Evolutionary conservation across 1,140 invertebrate species (phyloP), one percentile per base, ranked within the genome.

Genomic region (Drosophila murphyi): DNA sequence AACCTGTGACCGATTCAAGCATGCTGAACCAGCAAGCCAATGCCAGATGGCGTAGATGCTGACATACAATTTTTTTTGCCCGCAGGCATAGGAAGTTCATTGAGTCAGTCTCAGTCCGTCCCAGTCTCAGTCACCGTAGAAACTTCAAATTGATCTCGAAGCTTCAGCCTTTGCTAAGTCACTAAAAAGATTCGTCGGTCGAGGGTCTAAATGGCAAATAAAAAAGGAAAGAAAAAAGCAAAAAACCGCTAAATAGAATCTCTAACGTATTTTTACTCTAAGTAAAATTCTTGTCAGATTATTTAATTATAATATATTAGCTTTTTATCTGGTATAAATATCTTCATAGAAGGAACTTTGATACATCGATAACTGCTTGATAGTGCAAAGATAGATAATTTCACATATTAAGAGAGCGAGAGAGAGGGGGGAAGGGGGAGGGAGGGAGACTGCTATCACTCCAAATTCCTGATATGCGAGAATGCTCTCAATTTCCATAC

Each of bases 181-280:
- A 41, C 51, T 60, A 31, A 63, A 63, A 72, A 76, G 60, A 73
- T 72, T 61, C 61, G 68, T 6, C 60, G 55, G 50, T 67, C 67
- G 55, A 34, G 12, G 31, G 12, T 54, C n/a, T 34, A 32, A 39
- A 29, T 20, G 43, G 29, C 57, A 47, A 34, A 34, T 3, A 6
- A 7, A 20, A 1, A 2, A 20, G 20, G 20, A 20, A 20, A 20
- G 20, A 20, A 20, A 20, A 20, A 20, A 20, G 20, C 20, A 20
- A 20, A 55, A 56, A 56, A 48, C n/a, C 12, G 34, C 63, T 56
- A 45, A 65, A 10, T 20, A 10, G 5, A 41, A 12, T 39, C 1
- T 0, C 7, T 10, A 39, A 10, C 3, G 37, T 39, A 39, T 8
- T 10, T 39, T 2, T 20, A 2, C 20, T 20, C 20, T 20, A 20